Conservation (phyloP, 2,797 vertebrate species). For the Pogoniulus pusillus region DNA sequence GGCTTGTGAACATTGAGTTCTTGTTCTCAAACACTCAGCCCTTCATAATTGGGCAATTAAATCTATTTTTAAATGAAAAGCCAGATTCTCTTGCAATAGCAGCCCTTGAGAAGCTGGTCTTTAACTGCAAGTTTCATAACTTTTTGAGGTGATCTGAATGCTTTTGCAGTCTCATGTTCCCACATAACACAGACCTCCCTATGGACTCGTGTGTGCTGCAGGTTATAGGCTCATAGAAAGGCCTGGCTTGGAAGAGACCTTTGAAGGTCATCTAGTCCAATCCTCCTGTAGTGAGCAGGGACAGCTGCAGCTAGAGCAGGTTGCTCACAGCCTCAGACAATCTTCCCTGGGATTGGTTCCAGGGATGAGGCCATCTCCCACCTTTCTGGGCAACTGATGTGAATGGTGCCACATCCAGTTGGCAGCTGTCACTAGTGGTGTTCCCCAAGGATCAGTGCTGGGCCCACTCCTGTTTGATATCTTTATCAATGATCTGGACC, state of each 20-base stretch:
- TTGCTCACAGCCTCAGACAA: too few relatives aligned
- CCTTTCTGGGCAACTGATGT: background rate
- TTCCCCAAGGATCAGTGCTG: too few relatives aligned
- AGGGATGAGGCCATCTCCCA: background rate
- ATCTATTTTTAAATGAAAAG: conserved; percentile 20
- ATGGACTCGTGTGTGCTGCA: background rate
- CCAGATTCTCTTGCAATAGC: background rate
- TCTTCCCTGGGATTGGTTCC: too few relatives aligned
- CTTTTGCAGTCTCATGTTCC: background rate
- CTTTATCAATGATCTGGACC: too few relatives aligned
- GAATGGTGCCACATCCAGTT: too few relatives aligned
- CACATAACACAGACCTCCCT: background rate
- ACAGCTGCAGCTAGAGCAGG: too few relatives aligned
- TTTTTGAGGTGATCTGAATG: background rate
- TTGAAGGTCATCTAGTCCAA: background rate
- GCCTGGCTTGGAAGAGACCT: background rate
- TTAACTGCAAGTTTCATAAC: background rate
- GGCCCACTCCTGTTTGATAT: too few relatives aligned
- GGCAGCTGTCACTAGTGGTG: too few relatives aligned
- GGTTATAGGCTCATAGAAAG: background rate
- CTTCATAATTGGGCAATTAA: background rate
- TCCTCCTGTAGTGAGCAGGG: too few relatives aligned
- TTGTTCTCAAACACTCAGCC: background rate
- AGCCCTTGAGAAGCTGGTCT: background rate
- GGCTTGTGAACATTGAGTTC: conserved; percentile 8